These are phyloP conservation scores for Prionace glauca DNA, from an alignment of 2,797 vertebrate species.

Conservation along the genomic window DNA sequence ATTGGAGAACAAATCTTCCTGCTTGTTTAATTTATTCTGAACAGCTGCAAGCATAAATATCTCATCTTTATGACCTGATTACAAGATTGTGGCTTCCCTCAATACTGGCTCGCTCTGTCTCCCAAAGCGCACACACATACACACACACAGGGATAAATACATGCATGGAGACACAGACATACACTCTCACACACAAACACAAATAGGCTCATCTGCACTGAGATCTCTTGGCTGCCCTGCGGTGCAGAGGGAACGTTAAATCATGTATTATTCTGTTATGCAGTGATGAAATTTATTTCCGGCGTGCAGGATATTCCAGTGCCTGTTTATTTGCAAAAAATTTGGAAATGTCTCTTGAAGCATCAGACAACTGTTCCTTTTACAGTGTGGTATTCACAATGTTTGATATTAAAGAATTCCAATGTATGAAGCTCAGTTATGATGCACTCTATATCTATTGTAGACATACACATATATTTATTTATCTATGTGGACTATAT, in stretches of 20 bases:
- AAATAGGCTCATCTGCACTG: neutral
- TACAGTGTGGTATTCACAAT: neutral
- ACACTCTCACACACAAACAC: neutral
- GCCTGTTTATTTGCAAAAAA: neutral
- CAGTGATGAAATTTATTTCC: neutral
- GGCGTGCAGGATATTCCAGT: neutral
- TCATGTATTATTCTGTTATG: neutral
- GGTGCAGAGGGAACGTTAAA: neutral
- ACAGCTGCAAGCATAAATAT: conserved; percentile 38
- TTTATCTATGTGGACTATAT: no score
- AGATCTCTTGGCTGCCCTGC: neutral
- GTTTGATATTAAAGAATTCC: neutral
- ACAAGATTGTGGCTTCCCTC: conserved; percentile 19
- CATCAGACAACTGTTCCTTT: neutral
- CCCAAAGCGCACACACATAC: neutral
- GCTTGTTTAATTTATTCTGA: conserved; percentile 36
- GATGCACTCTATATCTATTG: neutral
- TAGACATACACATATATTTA: no score
- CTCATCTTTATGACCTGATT: conserved; percentile 30
- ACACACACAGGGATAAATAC: neutral
- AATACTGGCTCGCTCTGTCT: neutral
- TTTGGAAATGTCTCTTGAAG: neutral
- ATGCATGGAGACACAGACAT: neutral
- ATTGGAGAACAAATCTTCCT: conserved; percentile 34
- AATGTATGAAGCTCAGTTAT: neutral